Evolutionary conservation across 2,888 invertebrate species (phyloP).

Genomic region (Petrolisthes cinctipes): DNA sequence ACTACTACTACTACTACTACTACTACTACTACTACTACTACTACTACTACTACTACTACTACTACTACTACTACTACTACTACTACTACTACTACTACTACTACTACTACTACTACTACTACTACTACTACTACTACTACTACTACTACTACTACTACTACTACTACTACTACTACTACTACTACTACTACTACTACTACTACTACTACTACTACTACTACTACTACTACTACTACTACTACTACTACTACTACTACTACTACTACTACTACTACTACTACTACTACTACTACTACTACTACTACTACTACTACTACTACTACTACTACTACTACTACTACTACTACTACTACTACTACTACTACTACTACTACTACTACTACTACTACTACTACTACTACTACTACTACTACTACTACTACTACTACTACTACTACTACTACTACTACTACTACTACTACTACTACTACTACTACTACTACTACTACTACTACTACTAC

Average conservation of each 20-base stretch:
- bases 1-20: constrained; percentile 2
- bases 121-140: not conserved
- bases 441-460: constrained; percentile 10
- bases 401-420: not conserved
- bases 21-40: not conserved
- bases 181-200: constrained; percentile 12
- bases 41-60: not conserved
- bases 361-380: constrained; percentile 15
- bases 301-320: constrained; percentile 5
- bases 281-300: not conserved
- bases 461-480: not conserved
- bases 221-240: not conserved
- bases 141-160: constrained; percentile 3
- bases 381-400: not conserved
- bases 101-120: not conserved
- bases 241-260: not conserved
- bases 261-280: not conserved
- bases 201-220: not conserved
- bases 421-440: constrained; percentile 10
- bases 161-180: not conserved
- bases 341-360: constrained; percentile 17
- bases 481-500: not conserved
- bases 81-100: constrained; percentile 6
- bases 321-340: constrained; percentile 5
- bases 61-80: constrained; percentile 3